A percentile compares a stretch with the other conserved stretches of the same genome.
phyloP scores from a whole-genome alignment of 1,140 invertebrate genomes.

The Luehdorfia chinensis region DNA sequence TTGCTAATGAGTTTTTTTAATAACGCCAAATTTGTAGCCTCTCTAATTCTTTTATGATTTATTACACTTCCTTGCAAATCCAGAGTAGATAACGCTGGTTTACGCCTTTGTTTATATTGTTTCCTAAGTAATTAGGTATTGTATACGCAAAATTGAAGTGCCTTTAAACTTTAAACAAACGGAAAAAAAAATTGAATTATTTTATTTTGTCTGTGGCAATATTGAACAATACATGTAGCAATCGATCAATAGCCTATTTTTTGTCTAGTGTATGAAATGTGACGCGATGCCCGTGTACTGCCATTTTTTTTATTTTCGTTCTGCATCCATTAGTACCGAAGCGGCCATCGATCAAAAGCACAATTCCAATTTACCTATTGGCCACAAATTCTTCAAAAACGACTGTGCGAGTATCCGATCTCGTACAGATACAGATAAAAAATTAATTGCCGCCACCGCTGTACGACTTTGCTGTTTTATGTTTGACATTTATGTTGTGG shows the following conservation, averaged over 20 bases:
- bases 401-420: constrained; percentile 34
- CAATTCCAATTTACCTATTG: constrained; percentile 67
- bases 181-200: too few relatives aligned
- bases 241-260: constrained; percentile 40
- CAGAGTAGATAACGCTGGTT: too few relatives aligned
- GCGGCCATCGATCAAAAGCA: constrained; percentile 60
- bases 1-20: constrained; percentile 77
- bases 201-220: too few relatives aligned
- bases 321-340: constrained; percentile 49
- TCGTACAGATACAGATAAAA: constrained; percentile 46
- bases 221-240: constrained; percentile 6
- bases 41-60: constrained; percentile 65
- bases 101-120: too few relatives aligned
- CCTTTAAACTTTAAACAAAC: too few relatives aligned
- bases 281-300: constrained; percentile 19
- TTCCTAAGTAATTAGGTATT: too few relatives aligned
- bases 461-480: constrained; percentile 1
- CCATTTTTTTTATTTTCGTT: constrained; percentile 35
- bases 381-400: constrained; percentile 66
- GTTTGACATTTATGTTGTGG: constrained; percentile 7
- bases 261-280: constrained; percentile 32
- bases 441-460: constrained; percentile 32
- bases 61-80: constrained; percentile 25
- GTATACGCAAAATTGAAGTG: too few relatives aligned
- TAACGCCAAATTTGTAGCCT: constrained; percentile 68